These are phyloP conservation scores for Pelecanus crispus DNA, from an alignment of 2,113 vertebrate genomes.

Conservation along the genomic window DNA sequence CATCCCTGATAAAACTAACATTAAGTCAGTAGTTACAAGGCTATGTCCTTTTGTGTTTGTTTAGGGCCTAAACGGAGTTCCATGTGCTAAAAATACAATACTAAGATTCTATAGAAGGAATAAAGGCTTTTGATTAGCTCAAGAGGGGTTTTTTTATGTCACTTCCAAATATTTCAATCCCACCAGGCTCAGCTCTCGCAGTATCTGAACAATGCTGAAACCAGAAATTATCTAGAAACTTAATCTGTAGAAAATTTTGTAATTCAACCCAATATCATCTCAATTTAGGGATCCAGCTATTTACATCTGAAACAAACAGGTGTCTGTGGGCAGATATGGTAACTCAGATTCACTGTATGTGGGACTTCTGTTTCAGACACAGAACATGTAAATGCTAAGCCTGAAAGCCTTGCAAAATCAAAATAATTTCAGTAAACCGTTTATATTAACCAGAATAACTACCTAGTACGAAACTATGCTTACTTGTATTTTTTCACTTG, in stretches of 20 bases:
- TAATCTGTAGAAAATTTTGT: not conserved
- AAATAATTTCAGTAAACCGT: not conserved
- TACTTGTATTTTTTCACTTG: not conserved
- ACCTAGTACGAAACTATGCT: not conserved
- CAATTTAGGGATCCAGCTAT: not conserved
- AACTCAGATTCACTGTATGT: not conserved
- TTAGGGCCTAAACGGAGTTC: not conserved
- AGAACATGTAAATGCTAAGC: not conserved
- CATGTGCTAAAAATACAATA: not conserved
- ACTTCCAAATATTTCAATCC: not conserved
- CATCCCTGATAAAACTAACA: not conserved
- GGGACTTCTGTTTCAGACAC: not conserved
- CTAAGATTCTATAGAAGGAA: not conserved
- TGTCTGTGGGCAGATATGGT: not conserved
- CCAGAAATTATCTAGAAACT: not conserved
- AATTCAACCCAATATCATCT: not conserved
- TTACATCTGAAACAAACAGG: not conserved
- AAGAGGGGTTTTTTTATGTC: not conserved
- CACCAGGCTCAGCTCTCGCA: not conserved
- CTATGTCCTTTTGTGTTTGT: not conserved
- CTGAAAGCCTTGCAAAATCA: not conserved
- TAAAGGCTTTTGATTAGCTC: not conserved
- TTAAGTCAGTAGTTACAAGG: not conserved
- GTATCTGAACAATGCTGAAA: not conserved
- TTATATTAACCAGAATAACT: not conserved